Evolutionary conservation across 2,888 invertebrate species (phyloP).

Genomic region (Napeogenes sylphis): DNA sequence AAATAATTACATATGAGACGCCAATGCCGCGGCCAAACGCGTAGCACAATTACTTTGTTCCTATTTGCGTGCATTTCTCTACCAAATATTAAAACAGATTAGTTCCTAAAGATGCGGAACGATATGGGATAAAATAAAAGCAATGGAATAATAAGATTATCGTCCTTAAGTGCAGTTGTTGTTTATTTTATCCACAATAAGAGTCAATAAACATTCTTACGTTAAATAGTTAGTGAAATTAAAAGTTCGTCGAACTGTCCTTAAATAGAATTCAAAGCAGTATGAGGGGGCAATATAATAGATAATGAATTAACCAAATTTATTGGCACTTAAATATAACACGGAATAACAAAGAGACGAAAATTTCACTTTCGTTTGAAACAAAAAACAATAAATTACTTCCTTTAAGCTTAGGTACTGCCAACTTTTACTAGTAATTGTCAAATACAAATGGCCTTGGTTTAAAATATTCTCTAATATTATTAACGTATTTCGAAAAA

Average conservation of each 20-base stretch:
- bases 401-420: too few relatives aligned
- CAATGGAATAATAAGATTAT: not conserved
- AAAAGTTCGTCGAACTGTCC: slow-evolving; percentile 35
- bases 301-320: not conserved
- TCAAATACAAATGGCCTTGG: too few relatives aligned
- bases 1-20: slow-evolving; percentile 44
- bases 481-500: too few relatives aligned
- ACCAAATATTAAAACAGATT: not conserved
- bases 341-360: not conserved
- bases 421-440: too few relatives aligned
- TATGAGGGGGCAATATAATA: slow-evolving; percentile 20
- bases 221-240: slow-evolving; percentile 26
- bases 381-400: not conserved
- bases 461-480: too few relatives aligned
- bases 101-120: too few relatives aligned
- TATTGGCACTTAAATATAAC: slow-evolving; percentile 3
- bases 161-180: not conserved
- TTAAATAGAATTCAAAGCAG: slow-evolving; percentile 30
- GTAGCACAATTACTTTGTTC: slow-evolving; percentile 45
- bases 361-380: not conserved
- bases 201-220: not conserved
- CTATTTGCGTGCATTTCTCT: slow-evolving; percentile 15
- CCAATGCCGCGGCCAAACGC: slow-evolving; percentile 48
- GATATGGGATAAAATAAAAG: too few relatives aligned
- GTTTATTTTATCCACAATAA: not conserved